Conservation (phyloP, 2,797 vertebrate genomes). For the Lacerta viridis region DNA sequence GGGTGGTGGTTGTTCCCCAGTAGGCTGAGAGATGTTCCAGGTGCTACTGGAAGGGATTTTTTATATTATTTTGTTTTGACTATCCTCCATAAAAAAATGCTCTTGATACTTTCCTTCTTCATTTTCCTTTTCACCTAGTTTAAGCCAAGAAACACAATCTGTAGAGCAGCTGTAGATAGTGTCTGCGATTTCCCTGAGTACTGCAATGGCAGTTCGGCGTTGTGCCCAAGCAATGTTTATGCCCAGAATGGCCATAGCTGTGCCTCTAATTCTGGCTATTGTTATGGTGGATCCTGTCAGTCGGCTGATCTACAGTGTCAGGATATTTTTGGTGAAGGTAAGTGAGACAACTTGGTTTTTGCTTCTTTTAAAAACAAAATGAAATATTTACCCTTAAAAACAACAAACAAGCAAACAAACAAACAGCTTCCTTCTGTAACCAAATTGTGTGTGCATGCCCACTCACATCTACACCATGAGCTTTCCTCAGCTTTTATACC, state of each 20-base stretch:
- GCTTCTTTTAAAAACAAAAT: too few relatives aligned
- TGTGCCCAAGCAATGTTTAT: slow-evolving; percentile 44
- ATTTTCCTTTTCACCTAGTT: slow-evolving; percentile 3
- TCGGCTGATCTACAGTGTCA: slow-evolving; percentile 40
- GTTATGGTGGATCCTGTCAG: slow-evolving; percentile 59
- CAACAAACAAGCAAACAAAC: too few relatives aligned
- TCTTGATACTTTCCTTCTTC: too few relatives aligned
- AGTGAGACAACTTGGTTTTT: fast-evolving
- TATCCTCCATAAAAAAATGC: too few relatives aligned
- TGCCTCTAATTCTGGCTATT: not conserved
- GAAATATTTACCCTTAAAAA: too few relatives aligned
- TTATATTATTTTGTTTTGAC: too few relatives aligned
- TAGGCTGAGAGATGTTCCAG: too few relatives aligned
- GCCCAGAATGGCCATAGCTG: slow-evolving; percentile 58
- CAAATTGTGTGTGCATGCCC: too few relatives aligned
- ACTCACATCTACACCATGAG: not conserved
- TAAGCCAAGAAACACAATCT: not conserved
- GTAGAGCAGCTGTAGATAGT: not conserved
- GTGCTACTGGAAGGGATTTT: too few relatives aligned
- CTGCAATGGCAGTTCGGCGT: slow-evolving; percentile 57
- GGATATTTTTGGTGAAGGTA: slow-evolving; percentile 59
- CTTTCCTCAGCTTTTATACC: not conserved
- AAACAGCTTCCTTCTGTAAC: not conserved
- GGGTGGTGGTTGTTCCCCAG: too few relatives aligned
- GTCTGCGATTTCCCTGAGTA: slow-evolving; percentile 63